Base-by-base conservation (phyloP, 2,113 vertebrate species). In the Mustelus asterias region DNA sequence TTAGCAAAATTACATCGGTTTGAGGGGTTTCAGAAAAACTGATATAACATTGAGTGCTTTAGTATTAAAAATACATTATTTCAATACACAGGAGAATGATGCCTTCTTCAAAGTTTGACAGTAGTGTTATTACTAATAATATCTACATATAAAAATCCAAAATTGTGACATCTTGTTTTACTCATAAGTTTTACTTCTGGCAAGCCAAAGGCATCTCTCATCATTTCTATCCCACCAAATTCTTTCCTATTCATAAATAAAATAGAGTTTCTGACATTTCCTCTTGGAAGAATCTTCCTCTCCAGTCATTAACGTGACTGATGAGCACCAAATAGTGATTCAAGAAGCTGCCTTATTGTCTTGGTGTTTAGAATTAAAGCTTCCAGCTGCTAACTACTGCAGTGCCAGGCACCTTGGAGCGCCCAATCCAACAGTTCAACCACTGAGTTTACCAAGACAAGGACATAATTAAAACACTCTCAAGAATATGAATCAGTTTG, bases 181-280 rank as follows among this genome's bases (percentile, higher is more conserved):
- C 14, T 83, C 37, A 14, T 7, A n/a, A 1, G 16, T 83, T 83
- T 41, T 41, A 83, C 13, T 41, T n/a, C 37, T 83, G 16, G 80
- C 80, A 83, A 83, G 80, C 80, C 37, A 16, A 37, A 41, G 80
- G 1, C 60, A 63, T 83, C 37, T 44, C 37, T 5, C 37, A 10
- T 29, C 9, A 76, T 76, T 83, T 37, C 16, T 41, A 7, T 20
- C 37, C 37, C 10, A 76, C 4, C 16, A 37, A 14, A 65, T 60
- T 95, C 95, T 65, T 96, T 96, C 6, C 89, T 85, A 94, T 33
- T 54, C 8, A 96, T 11, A n/a, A 63, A 85, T 86, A 0, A 0
- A 16, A 72, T 0, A 92, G 22, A 83, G 95, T 0, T 0, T 0
- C 92, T 33, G 48, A 95, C 22, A 58, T 33, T 33, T 95, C 48